phyloP scores from a whole-genome alignment of 2,888 invertebrate genomes.

The Oasisia sp. region DNA sequence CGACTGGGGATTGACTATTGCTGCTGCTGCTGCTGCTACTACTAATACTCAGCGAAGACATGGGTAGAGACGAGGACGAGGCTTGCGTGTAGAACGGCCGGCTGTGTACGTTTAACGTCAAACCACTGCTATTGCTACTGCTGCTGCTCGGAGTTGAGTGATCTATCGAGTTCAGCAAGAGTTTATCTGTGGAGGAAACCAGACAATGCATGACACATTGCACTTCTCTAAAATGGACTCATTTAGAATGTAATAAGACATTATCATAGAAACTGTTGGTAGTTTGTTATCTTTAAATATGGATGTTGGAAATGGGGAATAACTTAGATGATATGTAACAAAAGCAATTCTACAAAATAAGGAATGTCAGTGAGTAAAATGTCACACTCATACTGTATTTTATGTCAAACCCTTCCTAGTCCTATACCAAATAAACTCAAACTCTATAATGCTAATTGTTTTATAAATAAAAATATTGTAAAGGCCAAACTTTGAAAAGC shows the following conservation, averaged over 20 bases:
- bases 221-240: background rate
- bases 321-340: too few relatives aligned
- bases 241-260: background rate
- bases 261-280: background rate
- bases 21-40: constrained; percentile 23
- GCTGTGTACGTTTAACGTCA: constrained; percentile 17
- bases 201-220: background rate
- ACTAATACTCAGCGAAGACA: constrained; percentile 17
- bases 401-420: too few relatives aligned
- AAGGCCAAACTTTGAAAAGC: too few relatives aligned
- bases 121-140: constrained; percentile 21
- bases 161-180: constrained; percentile 56
- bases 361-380: too few relatives aligned
- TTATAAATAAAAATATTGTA: too few relatives aligned
- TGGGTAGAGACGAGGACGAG: background rate
- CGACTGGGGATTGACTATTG: constrained; percentile 34
- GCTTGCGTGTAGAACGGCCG: constrained; percentile 4
- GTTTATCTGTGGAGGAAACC: constrained; percentile 49
- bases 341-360: too few relatives aligned
- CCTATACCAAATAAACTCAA: too few relatives aligned
- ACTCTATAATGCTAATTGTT: too few relatives aligned
- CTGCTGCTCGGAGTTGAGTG: constrained; percentile 47
- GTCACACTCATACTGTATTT: too few relatives aligned
- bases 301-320: too few relatives aligned
- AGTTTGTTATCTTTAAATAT: background rate